These are phyloP conservation scores for Leucoma salicis DNA, from an alignment of 2,888 invertebrate species.

Conservation along the genomic window DNA sequence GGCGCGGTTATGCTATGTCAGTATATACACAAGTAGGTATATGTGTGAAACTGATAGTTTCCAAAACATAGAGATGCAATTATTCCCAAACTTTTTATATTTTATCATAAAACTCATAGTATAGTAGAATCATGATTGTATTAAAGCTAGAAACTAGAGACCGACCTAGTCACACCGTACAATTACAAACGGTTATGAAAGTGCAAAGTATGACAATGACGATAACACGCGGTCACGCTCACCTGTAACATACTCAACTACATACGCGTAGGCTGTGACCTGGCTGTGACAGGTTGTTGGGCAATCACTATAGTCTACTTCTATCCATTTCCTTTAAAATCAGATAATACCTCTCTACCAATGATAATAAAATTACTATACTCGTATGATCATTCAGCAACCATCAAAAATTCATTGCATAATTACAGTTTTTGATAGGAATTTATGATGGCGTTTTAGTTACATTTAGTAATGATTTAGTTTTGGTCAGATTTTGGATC, in stretches of 20 bases:
- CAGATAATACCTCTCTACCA: conserved; percentile 2
- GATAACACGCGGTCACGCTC: conserved; percentile 22
- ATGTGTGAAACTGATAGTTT: too few species aligned
- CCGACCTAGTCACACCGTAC: background rate
- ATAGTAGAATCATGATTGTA: too few species aligned
- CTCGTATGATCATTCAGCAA: too few species aligned
- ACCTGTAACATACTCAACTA: conserved; percentile 11
- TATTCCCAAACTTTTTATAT: background rate
- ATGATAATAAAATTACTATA: conserved; percentile 1
- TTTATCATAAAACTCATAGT: background rate
- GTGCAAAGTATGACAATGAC: conserved; percentile 13
- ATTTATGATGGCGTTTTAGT: too few species aligned
- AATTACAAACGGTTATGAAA: conserved; percentile 8
- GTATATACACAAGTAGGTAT: too few species aligned
- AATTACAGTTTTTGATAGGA: too few species aligned
- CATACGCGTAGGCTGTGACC: conserved; percentile 21
- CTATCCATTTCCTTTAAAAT: conserved; percentile 21
- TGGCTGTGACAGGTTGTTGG: conserved; percentile 18
- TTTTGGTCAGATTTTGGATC: too few species aligned
- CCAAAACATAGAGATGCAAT: too few species aligned
- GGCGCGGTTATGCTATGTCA: too few species aligned
- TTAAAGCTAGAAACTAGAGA: too few species aligned
- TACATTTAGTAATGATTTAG: too few species aligned
- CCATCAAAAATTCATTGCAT: too few species aligned
- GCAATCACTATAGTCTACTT: conserved; percentile 19